Evolutionary conservation across 1,140 invertebrate species (phyloP).

Genomic region (Drosophila virilis): DNA sequence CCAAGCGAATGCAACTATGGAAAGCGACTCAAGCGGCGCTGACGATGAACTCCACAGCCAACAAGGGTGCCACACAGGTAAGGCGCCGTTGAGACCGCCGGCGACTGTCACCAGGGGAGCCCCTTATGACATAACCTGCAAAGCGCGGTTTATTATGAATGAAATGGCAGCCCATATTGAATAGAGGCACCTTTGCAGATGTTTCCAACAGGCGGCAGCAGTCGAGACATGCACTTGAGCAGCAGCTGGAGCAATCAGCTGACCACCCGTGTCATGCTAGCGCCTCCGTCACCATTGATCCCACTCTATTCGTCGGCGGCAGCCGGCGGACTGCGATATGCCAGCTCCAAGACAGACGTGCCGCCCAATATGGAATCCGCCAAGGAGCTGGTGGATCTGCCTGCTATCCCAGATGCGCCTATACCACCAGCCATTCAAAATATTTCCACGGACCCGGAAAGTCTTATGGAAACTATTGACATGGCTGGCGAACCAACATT

Average conservation of each 20-base stretch:
- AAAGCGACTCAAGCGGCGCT: slow-evolving; percentile 42
- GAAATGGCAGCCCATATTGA: not conserved
- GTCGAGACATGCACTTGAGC: slow-evolving; percentile 37
- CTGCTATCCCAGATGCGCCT: slow-evolving; percentile 86
- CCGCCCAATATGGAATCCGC: slow-evolving; percentile 26
- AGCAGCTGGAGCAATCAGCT: slow-evolving; percentile 32
- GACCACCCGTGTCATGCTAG: not conserved
- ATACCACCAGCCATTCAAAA: slow-evolving; percentile 78
- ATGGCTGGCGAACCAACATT: slow-evolving; percentile 91
- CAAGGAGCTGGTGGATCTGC: slow-evolving; percentile 79
- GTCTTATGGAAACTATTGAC: slow-evolving; percentile 84
- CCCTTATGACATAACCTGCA: slow-evolving; percentile 59
- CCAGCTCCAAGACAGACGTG: slow-evolving; percentile 42
- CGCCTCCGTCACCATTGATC: slow-evolving; percentile 4
- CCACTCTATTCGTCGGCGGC: slow-evolving; percentile 4
- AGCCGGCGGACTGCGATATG: slow-evolving; percentile 44
- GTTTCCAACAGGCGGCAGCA: slow-evolving; percentile 1
- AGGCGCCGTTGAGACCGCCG: slow-evolving; percentile 13
- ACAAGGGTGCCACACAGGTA: slow-evolving; percentile 50
- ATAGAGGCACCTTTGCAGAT: slow-evolving; percentile 24
- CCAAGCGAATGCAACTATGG: slow-evolving; percentile 71
- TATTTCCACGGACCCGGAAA: slow-evolving; percentile 47
- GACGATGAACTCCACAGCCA: slow-evolving; percentile 7
- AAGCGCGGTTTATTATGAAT: slow-evolving; percentile 54
- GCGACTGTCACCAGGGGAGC: not conserved